Evolutionary conservation across 2,888 invertebrate genomes (phyloP), one percentile per base, ranked within the genome.

Genomic region (Euplagia quadripunctaria): DNA sequence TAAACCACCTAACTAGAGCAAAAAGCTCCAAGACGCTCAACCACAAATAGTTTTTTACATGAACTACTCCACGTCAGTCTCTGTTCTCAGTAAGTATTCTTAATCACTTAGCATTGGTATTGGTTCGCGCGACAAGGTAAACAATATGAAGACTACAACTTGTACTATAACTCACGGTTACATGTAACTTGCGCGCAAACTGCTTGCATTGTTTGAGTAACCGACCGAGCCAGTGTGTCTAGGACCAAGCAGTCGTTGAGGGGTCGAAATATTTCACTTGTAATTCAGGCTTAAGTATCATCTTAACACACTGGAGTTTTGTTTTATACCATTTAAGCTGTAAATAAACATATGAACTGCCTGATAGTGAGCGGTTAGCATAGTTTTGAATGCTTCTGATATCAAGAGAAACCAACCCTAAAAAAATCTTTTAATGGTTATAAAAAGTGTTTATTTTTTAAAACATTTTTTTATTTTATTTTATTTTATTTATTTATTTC

Each of bases 41-140:
- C 43, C 6, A 46, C 6, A 8, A 6, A 46, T 4, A 4, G 14
- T 12, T 12, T 12, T 12, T 1, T 11, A 43, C 8, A 66, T 12
- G 9, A 41, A 41, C 89, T 42, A 72, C 92, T 93, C 94, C 88
- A 90, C 79, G 1, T 64, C 79, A 72, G 69, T 71, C 9, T 49
- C 55, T 86, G 83, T 89, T 83, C 91, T 85, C 84, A 82, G 81
- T 82, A 87, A 91, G 93, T 92, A 95, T 94, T 95, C 96, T 93
- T 96, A 96, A 96, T 96, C 96, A 96, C 95, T 96, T 96, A 94
- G 93, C 94, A 95, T 92, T 93, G 94, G 94, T 93, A 93, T 93
- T 91, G 92, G 93, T 87, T 90, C 88, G 87, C 91, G 89, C 92
- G 95, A 95, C 95, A 95, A 94, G 95, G 96, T 95, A 96, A 96